Evolutionary conservation across 2,797 vertebrate genomes (phyloP), one percentile per base, ranked within the genome.

Genomic region (Danionella dracula): DNA sequence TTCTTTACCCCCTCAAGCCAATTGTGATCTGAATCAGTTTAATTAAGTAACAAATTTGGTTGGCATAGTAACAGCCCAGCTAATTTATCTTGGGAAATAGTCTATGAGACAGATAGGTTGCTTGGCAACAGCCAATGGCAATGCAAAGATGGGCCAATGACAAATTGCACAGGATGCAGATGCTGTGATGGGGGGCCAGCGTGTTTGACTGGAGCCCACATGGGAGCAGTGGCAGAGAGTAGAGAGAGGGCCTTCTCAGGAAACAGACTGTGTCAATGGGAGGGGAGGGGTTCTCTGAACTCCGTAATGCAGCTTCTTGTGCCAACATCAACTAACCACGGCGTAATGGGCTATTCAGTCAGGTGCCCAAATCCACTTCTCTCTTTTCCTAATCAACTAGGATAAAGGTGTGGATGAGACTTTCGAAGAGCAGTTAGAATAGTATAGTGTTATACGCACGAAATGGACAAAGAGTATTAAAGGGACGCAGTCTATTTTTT

Each of bases 41-140:
- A 93, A 96, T 96, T 93, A 95, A 93, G 90, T 92, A 93, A 94
- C 91, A 95, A 93, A 93, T 90, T 91, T 84, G 90, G 93, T 96
- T 92, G 93, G 91, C 92, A 94, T 93, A 91, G 93, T 90, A 96
- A 93, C 93, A 92, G 91, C 80, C 81, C 78, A 85, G 87, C 90
- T 93, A 92, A 95, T 94, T 92, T 91, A 92, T 93, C 90, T 92
- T 87, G 89, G 90, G 90, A 93, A 94, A 93, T 90, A 90, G 86
- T 88, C 85, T 80, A 85, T 86, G 82, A 92, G 89, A 92, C 90
- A 90, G 89, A 86, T 86, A 75, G 80, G 92, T 95, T 94, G 93
- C 94, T 86, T 89, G 76, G 94, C 90, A 93, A 94, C 93, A 90
- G 79, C 93, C 93, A 93, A 94, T 94, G 80, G 81, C 35, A 60